Evolutionary conservation across 2,113 vertebrate species (phyloP).

Genomic region (Cnemophilus loriae): DNA sequence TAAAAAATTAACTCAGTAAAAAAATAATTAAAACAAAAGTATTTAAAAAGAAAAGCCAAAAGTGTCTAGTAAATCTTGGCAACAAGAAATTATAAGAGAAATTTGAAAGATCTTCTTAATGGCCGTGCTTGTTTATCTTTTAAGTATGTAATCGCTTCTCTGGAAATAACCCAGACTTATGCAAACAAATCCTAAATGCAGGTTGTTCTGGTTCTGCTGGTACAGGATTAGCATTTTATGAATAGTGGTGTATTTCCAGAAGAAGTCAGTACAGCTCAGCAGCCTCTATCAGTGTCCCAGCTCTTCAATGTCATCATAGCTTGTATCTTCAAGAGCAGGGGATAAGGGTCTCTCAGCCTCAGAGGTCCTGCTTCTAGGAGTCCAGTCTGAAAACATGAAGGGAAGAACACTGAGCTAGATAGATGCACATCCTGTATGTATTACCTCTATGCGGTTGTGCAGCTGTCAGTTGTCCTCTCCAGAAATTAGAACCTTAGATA

Average conservation of each 20-base stretch:
- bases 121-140: not conserved
- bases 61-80: not conserved
- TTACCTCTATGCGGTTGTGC: not conserved
- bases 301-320: conserved; percentile 5
- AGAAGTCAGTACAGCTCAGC: not conserved
- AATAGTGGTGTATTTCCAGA: not conserved
- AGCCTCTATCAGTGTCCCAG: not conserved
- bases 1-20: not conserved
- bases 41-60: not conserved
- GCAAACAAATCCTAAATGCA: not conserved
- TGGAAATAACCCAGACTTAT: not conserved
- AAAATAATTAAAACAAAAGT: not conserved
- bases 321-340: not conserved
- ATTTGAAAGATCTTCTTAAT: not conserved
- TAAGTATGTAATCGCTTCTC: not conserved
- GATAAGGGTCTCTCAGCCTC: not conserved
- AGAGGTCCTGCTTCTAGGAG: not conserved
- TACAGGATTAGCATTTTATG: not conserved
- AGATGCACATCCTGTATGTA: not conserved
- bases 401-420: not conserved
- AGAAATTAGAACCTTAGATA: not conserved
- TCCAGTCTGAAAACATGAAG: conserved; percentile 4
- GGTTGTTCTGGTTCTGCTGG: not conserved
- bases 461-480: not conserved
- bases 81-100: not conserved